phyloP scores from a whole-genome alignment of 1,140 invertebrate species.

The Brevipalpus yothersi region DNA sequence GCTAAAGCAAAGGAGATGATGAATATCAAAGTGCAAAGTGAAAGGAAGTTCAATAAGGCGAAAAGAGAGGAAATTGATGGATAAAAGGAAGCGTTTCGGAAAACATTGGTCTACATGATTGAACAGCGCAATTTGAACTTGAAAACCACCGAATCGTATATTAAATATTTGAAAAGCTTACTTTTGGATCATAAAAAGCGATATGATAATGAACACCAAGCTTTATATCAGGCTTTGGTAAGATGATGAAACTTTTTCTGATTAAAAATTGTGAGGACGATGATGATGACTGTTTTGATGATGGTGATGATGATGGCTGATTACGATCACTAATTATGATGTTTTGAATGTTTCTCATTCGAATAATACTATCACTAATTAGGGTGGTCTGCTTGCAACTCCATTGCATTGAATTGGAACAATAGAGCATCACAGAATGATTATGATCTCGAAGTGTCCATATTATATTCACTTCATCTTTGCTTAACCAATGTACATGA shows the following conservation, averaged over 20 bases:
- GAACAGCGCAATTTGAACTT: too few relatives aligned
- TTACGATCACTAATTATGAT: not conserved
- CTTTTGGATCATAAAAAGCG: not conserved
- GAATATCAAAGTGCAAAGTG: too few relatives aligned
- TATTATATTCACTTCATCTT: slow-evolving; percentile 1
- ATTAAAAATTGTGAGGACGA: too few relatives aligned
- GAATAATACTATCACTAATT: not conserved
- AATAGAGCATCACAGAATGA: not conserved
- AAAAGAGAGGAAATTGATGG: too few relatives aligned
- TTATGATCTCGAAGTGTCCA: slow-evolving; percentile 7
- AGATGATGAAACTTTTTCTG: not conserved
- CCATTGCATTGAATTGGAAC: slow-evolving; percentile 1
- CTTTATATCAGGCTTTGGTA: not conserved
- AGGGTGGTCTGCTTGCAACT: not conserved
- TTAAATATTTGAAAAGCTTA: not conserved
- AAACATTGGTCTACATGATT: too few relatives aligned
- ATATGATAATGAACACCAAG: slow-evolving; percentile 1
- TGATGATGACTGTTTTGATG: too few relatives aligned
- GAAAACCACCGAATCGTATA: too few relatives aligned
- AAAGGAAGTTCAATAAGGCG: too few relatives aligned
- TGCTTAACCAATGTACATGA: slow-evolving; percentile 3
- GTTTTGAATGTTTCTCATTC: not conserved
- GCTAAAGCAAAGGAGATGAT: too few relatives aligned
- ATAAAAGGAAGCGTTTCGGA: too few relatives aligned
- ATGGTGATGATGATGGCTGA: not conserved